A percentile compares a stretch with the other conserved stretches of the same genome.
Evolutionary conservation across 1,140 invertebrate species (phyloP).

Genomic region (Caenorhabditis tropicalis): DNA sequence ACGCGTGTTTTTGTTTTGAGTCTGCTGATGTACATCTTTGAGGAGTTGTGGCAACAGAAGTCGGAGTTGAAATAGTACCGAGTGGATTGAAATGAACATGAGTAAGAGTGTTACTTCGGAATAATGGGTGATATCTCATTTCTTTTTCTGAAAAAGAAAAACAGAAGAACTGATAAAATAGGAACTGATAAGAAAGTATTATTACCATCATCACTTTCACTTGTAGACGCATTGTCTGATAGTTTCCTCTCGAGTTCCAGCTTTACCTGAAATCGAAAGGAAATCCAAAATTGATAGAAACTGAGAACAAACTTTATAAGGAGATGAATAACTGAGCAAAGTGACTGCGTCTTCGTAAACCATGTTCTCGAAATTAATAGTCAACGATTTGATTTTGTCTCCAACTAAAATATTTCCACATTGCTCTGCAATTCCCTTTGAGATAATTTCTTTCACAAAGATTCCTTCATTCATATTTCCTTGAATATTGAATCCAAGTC

Average conservation of each 20-base stretch:
- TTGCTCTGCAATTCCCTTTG: constrained; percentile 85
- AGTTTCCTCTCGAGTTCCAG: constrained; percentile 50
- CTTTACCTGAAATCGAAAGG: constrained; percentile 49
- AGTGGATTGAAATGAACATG: constrained; percentile 52
- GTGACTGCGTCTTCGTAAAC: constrained; percentile 88
- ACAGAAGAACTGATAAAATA: not conserved
- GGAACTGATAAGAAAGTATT: not conserved
- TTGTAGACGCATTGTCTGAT: not conserved
- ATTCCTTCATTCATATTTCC: constrained; percentile 89
- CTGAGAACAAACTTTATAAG: constrained; percentile 82
- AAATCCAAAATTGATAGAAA: no score
- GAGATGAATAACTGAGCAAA: constrained; percentile 88
- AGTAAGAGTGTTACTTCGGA: constrained; percentile 53
- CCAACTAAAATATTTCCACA: constrained; percentile 84
- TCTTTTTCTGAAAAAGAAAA: constrained; percentile 8
- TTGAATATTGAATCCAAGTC: constrained; percentile 84
- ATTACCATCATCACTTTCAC: constrained; percentile 21
- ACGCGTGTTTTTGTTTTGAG: constrained; percentile 25
- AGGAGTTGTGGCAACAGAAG: constrained; percentile 8
- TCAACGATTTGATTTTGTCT: constrained; percentile 84
- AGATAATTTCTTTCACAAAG: constrained; percentile 84
- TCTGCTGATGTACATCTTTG: constrained; percentile 31
- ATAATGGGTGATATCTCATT: constrained; percentile 47
- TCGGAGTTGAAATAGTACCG: not conserved
- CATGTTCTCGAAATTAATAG: constrained; percentile 85